A percentile compares a stretch with the other conserved stretches of the same genome.
Conservation (phyloP, 2,113 vertebrate genomes). For the Opisthocomus hoazin region DNA sequence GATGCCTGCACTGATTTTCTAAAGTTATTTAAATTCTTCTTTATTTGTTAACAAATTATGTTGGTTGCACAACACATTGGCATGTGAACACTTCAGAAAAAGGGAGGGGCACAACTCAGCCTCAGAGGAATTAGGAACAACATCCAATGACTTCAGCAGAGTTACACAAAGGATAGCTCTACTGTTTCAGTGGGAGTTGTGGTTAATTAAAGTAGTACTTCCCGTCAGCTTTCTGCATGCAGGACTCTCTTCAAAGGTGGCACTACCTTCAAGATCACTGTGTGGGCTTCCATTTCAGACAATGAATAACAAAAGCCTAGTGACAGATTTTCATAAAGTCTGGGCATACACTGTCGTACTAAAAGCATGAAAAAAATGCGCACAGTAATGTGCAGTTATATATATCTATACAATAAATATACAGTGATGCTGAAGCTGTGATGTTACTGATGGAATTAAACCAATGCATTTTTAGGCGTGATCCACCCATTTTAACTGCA, state of each 20-base stretch:
- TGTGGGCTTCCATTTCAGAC: background rate
- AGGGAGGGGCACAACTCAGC: background rate
- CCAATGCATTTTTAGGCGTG: rapidly evolving
- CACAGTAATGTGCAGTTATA: background rate
- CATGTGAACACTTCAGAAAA: conserved; percentile 24
- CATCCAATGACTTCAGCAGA: background rate
- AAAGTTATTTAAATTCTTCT: conserved; percentile 22
- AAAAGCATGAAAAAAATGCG: background rate
- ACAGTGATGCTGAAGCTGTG: rapidly evolving
- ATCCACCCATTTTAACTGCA: background rate
- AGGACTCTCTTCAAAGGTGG: background rate
- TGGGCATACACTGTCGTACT: too few relatives aligned
- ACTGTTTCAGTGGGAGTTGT: background rate
- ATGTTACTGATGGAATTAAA: background rate
- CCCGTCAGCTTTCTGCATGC: background rate
- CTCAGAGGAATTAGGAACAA: background rate
- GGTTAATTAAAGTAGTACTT: background rate
- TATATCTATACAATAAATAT: rapidly evolving
- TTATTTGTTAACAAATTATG: conserved; percentile 26
- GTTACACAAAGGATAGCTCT: background rate
- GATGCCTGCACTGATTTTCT: background rate
- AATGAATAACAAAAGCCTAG: background rate
- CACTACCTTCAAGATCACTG: background rate
- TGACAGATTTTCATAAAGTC: background rate
- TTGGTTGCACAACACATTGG: conserved; percentile 40